Evolutionary conservation across 2,113 vertebrate species (phyloP).

Genomic region (Tenrec ecaudatus): DNA sequence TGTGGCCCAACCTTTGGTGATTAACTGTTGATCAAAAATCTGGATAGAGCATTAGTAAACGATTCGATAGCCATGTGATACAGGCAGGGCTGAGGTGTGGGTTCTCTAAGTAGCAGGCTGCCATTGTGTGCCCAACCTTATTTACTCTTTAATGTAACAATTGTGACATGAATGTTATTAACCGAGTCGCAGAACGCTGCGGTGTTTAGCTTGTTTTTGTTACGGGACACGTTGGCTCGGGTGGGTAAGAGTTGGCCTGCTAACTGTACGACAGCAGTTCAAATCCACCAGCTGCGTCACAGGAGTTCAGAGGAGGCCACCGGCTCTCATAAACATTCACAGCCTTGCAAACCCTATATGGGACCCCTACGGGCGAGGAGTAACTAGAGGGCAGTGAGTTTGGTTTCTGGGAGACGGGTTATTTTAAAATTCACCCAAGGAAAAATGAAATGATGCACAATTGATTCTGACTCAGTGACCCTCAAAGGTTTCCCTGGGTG

Average conservation of each 20-base stretch:
- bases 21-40: constrained; percentile 49
- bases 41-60: constrained; percentile 3
- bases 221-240: too few species aligned
- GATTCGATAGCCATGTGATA: not conserved
- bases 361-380: too few species aligned
- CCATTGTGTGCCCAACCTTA: not conserved
- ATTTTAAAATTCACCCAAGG: constrained; percentile 45
- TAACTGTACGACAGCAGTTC: too few species aligned
- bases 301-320: too few species aligned
- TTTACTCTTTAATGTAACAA: constrained; percentile 43
- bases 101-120: not conserved
- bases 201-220: not conserved
- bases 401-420: not conserved
- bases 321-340: too few species aligned
- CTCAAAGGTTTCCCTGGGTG: too few species aligned
- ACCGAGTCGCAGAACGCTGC: not conserved
- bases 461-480: too few species aligned
- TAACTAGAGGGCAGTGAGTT: too few species aligned
- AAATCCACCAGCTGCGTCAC: too few species aligned
- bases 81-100: not conserved
- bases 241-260: too few species aligned
- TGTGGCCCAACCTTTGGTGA: constrained; percentile 15
- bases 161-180: constrained; percentile 45
- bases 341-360: too few species aligned
- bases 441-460: constrained; percentile 29